These are phyloP conservation scores for Tarsius wallacei DNA, from an alignment of 2,797 vertebrate genomes.

Conservation along the genomic window DNA sequence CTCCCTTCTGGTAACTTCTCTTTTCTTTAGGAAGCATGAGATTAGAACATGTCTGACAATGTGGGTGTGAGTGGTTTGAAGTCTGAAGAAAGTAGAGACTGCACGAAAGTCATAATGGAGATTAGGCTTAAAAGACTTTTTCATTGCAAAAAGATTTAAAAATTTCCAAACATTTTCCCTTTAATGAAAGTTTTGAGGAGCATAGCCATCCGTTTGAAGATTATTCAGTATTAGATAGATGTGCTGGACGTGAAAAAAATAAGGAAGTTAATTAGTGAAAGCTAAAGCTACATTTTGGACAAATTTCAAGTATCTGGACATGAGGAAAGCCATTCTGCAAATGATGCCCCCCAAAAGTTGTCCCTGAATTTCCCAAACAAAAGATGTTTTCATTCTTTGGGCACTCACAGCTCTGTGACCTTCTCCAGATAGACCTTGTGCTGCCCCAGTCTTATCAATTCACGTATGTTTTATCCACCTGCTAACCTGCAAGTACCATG, in stretches of 20 bases:
- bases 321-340: not conserved
- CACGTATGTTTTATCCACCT: not conserved
- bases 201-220: not conserved
- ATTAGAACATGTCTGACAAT: not conserved
- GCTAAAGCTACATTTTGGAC: not conserved
- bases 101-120: not conserved
- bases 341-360: not conserved
- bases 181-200: conserved; percentile 4
- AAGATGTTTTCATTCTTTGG: not conserved
- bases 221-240: not conserved
- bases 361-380: not conserved
- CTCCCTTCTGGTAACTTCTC: not conserved
- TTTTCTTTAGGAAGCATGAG: not conserved
- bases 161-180: conserved; percentile 2
- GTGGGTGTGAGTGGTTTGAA: not conserved
- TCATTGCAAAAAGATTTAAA: not conserved
- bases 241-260: not conserved
- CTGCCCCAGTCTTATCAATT: not conserved
- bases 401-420: not conserved
- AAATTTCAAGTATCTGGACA: not conserved
- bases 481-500: not conserved
- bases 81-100: not conserved
- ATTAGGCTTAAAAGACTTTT: not conserved
- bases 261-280: not conserved
- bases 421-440: not conserved